Percentiles rank a stretch among this genome's conserved stretches.
Evolutionary conservation across 1,140 invertebrate species (phyloP).

Genomic region (Galleria mellonella): DNA sequence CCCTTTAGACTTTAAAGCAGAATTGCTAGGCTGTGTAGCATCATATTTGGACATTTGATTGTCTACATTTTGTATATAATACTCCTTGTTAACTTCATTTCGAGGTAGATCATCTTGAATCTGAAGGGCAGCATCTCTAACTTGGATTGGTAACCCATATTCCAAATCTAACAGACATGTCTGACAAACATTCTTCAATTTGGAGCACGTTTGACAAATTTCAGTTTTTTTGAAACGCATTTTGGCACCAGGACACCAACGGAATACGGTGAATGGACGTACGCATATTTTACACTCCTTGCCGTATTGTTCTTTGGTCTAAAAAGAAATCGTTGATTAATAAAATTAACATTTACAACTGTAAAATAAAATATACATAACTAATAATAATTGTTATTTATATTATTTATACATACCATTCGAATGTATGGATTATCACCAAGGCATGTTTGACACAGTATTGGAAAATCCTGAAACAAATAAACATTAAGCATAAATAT

Average conservation of each 20-base stretch:
- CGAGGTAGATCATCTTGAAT: constrained; percentile 96
- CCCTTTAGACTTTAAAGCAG: constrained; percentile 82
- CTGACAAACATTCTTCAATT: constrained; percentile 99
- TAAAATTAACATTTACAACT: not conserved
- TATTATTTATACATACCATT: constrained; percentile 83
- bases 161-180: constrained; percentile 98
- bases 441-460: constrained; percentile 98
- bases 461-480: constrained; percentile 93
- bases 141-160: constrained; percentile 96
- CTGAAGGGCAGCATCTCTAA: constrained; percentile 96
- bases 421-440: constrained; percentile 99
- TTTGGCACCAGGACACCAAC: constrained; percentile 97
- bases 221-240: constrained; percentile 99
- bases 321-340: constrained; percentile 40
- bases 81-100: constrained; percentile 99
- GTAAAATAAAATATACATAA: no score
- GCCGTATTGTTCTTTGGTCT: constrained; percentile 99
- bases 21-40: constrained; percentile 78
- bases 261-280: constrained; percentile 98
- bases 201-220: constrained; percentile 99
- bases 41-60: constrained; percentile 79
- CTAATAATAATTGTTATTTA: no score
- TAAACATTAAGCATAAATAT: constrained; percentile 11
- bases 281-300: constrained; percentile 99
- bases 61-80: constrained; percentile 97